Base-by-base conservation (phyloP, 2,888 invertebrate genomes). In the Eupelmus urozonus region DNA sequence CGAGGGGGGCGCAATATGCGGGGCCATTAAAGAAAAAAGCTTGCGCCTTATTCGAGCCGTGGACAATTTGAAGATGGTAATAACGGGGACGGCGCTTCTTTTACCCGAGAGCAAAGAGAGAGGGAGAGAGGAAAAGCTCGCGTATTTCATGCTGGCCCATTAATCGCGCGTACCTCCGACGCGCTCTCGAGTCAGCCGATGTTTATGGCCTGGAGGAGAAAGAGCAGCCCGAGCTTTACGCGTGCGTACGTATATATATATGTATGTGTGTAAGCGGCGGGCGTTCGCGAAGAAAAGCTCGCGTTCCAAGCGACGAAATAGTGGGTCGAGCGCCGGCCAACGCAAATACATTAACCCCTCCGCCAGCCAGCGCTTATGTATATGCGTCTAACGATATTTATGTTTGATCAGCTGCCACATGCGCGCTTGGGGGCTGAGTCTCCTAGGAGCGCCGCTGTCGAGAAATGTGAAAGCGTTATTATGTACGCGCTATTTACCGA, bases 371-470 rank as follows among this genome's bases (percentile, higher is more conserved):
- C 34, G 63, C 23, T 18, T 9, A 16, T 49, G 16, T 63, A 42
- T 66, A 51, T 25, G 53, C 80, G 78, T 81, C 84, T 82, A 82
- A 82, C 83, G 82, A 84, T 85, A 85, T 86, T 85, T 87, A 86
- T 87, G 84, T 87, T 86, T 86, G 85, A 87, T 86, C 88, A 87
- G 86, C 84, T 85, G 87, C 83, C 83, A 82, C 82, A 27, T 7
- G 49, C 81, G 79, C 73, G 34, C 5, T 18, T n/a, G 53, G 1
- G 20, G 2, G 18, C 18, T 9, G 34, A 34, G 34, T 34, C 34
- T 34, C 9, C 9, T 3, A 34, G n/a, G n/a, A n/a, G n/a, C n/a
- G n/a, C n/a, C n/a, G 27, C n/a, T 5, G 27, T 13, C 29, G 20
- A 53, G 34, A 51, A 29, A 63, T 57, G 57, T 27, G 27, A 18